These are phyloP conservation scores for Takifugu bimaculatus DNA, from an alignment of 2,113 vertebrate species.

Conservation along the genomic window DNA sequence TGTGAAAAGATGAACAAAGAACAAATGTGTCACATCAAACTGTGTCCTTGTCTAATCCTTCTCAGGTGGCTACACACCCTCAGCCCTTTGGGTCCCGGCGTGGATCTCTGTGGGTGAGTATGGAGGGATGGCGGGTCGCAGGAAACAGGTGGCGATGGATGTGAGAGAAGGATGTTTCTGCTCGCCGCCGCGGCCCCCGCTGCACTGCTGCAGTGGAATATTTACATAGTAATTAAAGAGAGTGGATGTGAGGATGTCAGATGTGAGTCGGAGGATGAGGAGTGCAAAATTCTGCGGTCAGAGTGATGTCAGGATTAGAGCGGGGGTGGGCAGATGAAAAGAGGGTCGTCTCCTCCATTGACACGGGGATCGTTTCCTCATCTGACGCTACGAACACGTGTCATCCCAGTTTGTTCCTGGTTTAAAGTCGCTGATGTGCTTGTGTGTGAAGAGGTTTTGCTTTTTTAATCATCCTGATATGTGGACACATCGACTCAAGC, in stretches of 20 bases:
- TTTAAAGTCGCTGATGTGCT: too few species aligned
- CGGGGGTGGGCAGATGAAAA: not conserved
- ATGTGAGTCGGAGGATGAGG: slow-evolving; percentile 15
- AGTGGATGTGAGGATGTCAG: slow-evolving; percentile 22
- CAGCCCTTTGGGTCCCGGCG: slow-evolving; percentile 8
- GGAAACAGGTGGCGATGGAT: not conserved
- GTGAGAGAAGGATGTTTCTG: slow-evolving; percentile 6
- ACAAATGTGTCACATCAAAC: slow-evolving; percentile 10
- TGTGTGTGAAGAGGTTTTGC: too few species aligned
- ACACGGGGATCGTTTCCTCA: too few species aligned
- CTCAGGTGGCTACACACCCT: slow-evolving; percentile 38
- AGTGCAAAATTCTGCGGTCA: slow-evolving; percentile 6
- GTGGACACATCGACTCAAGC: too few species aligned
- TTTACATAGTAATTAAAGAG: slow-evolving; percentile 37
- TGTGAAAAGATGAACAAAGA: slow-evolving; percentile 7
- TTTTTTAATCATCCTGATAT: too few species aligned
- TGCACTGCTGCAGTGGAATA: slow-evolving; percentile 25
- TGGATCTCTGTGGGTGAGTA: slow-evolving; percentile 38
- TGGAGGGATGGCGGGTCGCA: slow-evolving; percentile 8
- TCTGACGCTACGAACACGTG: too few species aligned
- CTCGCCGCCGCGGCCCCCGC: slow-evolving; percentile 9
- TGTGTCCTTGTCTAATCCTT: slow-evolving; percentile 35
- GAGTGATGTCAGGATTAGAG: not conserved
- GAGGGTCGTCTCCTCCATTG: not conserved
- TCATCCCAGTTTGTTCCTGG: too few species aligned